Evolutionary conservation across 2,888 invertebrate species (phyloP), one percentile per base, ranked within the genome.

Genomic region (Vannuccia rotundouncinata): DNA sequence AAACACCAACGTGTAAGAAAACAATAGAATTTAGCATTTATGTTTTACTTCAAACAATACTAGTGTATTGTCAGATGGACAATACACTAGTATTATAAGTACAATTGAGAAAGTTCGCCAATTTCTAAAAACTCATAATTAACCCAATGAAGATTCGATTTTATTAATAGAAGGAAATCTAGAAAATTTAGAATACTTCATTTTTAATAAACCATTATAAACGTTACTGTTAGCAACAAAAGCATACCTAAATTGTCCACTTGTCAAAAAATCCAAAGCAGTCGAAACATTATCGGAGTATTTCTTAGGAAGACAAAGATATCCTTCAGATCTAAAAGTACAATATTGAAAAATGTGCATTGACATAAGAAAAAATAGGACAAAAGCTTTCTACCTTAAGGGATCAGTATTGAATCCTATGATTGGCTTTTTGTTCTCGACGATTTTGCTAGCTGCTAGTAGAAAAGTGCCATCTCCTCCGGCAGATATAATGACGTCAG

Each of bases 401-500:
- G 97, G 96, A 86, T 97, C 94, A 25, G 97, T 97, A 89, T 99
- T 99, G 84, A 99, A 93, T 0, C 98, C 98, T 84, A 99, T 92
- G 81, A 99, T 93, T n/a, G 96, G 95, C 85, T 94, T 96, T 83
- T 91, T 91, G 85, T 89, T 90, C 83, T 92, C 91, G 79, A 90
- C 89, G 29, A 96, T 92, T 87, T 92, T 91, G 85, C 93, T 94
- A 1, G 98, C 95, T 0, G 95, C 95, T 84, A 97, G 89, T 31
- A 99, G 91, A 89, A 95, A 99, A 0, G 98, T 99, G 0, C 99
- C 99, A 88, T 99, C 99, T 0, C 99, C 99, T 1, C 98, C 98
- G 79, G 89, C 89, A 28, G 90, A 88, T 78, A 90, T 86, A 2
- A 90, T 85, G 10, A 88, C 88, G 89, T 98, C 97, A 31, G 96